phyloP scores from a whole-genome alignment of 2,888 invertebrate species.

The Strigamia transsilvanica region DNA sequence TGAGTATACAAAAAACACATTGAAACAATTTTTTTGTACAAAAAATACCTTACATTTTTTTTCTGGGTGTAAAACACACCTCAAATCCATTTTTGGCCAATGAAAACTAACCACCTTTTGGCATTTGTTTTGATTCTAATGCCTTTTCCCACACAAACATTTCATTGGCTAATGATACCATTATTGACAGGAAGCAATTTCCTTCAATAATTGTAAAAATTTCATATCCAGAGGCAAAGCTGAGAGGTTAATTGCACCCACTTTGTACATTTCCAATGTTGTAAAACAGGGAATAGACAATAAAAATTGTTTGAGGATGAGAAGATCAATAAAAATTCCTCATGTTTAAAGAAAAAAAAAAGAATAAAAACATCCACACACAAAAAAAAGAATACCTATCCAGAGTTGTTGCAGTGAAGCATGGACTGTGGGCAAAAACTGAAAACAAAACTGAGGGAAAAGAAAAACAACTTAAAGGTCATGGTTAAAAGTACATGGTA shows the following conservation, averaged over 20 bases:
- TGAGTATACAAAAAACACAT: too few relatives aligned
- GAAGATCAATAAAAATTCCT: not conserved
- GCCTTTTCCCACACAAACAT: too few relatives aligned
- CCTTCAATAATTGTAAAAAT: too few relatives aligned
- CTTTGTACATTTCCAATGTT: not conserved
- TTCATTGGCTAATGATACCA: too few relatives aligned
- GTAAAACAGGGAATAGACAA: not conserved
- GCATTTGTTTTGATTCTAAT: too few relatives aligned
- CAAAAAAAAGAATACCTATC: not conserved
- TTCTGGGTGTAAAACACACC: too few relatives aligned
- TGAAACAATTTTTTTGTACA: too few relatives aligned
- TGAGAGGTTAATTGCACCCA: not conserved
- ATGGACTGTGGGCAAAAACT: too few relatives aligned
- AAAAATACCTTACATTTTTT: too few relatives aligned
- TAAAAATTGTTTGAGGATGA: not conserved
- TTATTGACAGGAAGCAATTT: too few relatives aligned
- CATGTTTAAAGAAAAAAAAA: not conserved
- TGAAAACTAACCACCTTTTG: too few relatives aligned
- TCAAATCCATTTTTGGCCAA: too few relatives aligned
- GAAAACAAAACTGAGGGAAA: not conserved
- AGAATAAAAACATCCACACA: not conserved
- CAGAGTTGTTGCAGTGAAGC: not conserved
- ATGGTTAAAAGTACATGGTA: slow-evolving; percentile 19
- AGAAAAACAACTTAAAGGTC: slow-evolving; percentile 14
- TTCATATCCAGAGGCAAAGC: not conserved